These are phyloP conservation scores for Lophochroa leadbeateri DNA, from an alignment of 2,113 vertebrate genomes.

Conservation along the genomic window DNA sequence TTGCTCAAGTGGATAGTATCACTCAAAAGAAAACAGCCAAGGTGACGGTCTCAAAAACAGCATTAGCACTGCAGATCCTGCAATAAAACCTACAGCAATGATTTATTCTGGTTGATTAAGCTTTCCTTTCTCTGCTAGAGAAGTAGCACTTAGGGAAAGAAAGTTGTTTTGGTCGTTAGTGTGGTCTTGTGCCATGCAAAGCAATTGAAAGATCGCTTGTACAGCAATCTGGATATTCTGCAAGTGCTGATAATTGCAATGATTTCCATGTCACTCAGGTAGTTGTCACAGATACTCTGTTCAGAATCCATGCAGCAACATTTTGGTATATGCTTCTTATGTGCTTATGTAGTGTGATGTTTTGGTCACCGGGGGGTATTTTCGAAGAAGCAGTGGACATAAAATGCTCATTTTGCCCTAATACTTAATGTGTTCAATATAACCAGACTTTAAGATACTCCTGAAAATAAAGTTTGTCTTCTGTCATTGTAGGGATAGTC, in stretches of 20 bases:
- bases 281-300: background rate
- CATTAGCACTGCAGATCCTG: background rate
- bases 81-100: background rate
- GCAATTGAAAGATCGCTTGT: background rate
- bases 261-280: background rate
- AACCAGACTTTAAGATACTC: conserved; percentile 66
- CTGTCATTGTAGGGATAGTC: conserved; percentile 16
- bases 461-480: no score
- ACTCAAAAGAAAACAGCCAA: background rate
- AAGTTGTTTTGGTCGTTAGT: background rate
- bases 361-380: background rate
- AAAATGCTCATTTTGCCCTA: background rate
- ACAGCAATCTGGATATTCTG: background rate
- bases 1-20: background rate
- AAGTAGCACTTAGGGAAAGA: background rate
- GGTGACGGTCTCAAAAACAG: background rate
- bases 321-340: background rate
- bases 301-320: background rate
- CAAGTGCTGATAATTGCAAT: background rate
- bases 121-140: background rate
- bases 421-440: conserved; percentile 70
- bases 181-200: background rate
- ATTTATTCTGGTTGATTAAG: background rate
- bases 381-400: background rate
- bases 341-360: background rate